These are phyloP conservation scores for Vanessa cardui DNA, from an alignment of 2,888 invertebrate species.

Conservation along the genomic window DNA sequence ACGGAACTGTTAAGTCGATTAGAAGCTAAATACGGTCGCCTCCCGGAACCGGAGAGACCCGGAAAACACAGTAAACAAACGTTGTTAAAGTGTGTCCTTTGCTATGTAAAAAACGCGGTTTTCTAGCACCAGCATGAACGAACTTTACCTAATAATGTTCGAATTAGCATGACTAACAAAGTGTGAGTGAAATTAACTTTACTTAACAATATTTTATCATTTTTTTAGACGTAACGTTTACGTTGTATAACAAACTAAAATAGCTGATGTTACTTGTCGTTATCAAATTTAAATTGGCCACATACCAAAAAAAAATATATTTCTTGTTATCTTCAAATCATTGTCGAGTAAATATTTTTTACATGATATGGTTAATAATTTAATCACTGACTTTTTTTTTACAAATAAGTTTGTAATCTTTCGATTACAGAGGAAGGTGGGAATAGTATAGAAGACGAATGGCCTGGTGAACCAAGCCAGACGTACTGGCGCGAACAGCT, in stretches of 20 bases:
- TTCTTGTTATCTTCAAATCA: background rate
- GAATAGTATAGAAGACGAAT: constrained; percentile 69
- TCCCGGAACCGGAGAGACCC: constrained; percentile 81
- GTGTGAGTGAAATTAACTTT: constrained; percentile 63
- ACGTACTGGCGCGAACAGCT: constrained; percentile 80
- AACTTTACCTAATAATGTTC: constrained; percentile 60
- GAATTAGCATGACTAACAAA: constrained; percentile 66
- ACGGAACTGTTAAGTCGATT: constrained; percentile 86
- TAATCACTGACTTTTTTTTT: background rate
- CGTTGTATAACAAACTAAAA: too few species aligned
- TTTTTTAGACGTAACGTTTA: too few species aligned
- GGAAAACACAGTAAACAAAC: constrained; percentile 76
- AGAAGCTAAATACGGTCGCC: constrained; percentile 88
- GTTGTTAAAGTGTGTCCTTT: constrained; percentile 44
- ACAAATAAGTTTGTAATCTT: background rate
- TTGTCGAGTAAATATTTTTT: background rate
- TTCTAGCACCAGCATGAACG: constrained; percentile 49
- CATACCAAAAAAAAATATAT: too few species aligned
- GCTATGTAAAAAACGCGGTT: constrained; percentile 14
- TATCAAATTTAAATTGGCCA: too few species aligned
- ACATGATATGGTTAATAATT: background rate
- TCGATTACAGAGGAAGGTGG: constrained; percentile 69
- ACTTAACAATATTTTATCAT: constrained; percentile 8
- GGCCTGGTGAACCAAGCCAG: constrained; percentile 82
- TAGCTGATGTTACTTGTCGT: too few species aligned